Conservation (phyloP, 2,113 vertebrate species). For the Oceanodroma tethys region DNA sequence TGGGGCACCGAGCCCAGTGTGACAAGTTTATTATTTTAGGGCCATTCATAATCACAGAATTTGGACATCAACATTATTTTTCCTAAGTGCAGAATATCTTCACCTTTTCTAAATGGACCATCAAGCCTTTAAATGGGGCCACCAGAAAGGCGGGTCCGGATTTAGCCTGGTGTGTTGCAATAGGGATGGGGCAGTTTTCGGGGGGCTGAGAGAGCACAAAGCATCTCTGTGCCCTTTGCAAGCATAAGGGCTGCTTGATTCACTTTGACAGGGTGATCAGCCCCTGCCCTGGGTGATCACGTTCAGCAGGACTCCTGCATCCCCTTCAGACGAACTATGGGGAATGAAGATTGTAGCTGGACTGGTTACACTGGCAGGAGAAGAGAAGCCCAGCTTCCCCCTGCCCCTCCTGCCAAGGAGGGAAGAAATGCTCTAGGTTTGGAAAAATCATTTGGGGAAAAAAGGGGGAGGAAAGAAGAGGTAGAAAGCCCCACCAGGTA, state of each 20-base stretch:
- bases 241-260: background rate
- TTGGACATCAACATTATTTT: background rate
- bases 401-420: background rate
- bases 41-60: background rate
- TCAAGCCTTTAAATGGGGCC: background rate
- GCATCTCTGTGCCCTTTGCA: background rate
- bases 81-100: background rate
- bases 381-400: background rate
- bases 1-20: rapidly evolving
- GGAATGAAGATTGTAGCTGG: background rate
- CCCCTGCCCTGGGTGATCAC: background rate
- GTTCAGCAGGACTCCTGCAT: background rate
- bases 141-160: background rate
- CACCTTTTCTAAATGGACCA: background rate
- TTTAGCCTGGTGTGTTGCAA: background rate
- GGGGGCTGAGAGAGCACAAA: background rate
- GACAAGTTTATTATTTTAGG: background rate
- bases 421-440: background rate
- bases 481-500: background rate
- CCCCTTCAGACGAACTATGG: background rate
- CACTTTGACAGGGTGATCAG: background rate
- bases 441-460: background rate
- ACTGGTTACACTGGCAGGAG: background rate
- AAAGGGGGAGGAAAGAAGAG: background rate
- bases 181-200: background rate